Conservation (phyloP, 2,113 vertebrate species). For the Gymnobelideus leadbeateri region DNA sequence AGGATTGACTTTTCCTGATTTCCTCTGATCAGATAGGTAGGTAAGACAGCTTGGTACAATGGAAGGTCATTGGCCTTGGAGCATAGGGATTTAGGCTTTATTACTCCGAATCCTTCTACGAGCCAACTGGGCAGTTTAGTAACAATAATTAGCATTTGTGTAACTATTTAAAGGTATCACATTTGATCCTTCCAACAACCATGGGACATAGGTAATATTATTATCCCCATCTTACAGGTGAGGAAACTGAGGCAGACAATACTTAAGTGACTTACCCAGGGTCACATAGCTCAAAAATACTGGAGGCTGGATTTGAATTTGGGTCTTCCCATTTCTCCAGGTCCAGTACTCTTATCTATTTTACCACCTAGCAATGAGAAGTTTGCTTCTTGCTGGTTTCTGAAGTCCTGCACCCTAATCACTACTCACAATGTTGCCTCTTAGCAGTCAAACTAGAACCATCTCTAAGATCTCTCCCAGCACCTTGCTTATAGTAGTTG, state of each 20-base stretch:
- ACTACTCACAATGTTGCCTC: background rate
- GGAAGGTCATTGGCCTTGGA: background rate
- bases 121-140: background rate
- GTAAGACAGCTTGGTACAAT: background rate
- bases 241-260: background rate
- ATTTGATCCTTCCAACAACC: background rate
- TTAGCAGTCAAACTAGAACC: background rate
- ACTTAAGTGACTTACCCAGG: background rate
- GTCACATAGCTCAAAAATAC: background rate
- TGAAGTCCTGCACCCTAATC: background rate
- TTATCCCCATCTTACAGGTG: background rate
- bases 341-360: background rate
- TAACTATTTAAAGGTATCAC: background rate
- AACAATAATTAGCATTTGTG: background rate
- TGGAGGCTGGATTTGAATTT: background rate
- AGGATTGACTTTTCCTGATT: background rate
- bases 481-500: background rate
- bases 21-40: background rate
- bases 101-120: background rate
- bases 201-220: background rate
- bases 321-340: background rate
- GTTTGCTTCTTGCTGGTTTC: background rate
- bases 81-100: background rate
- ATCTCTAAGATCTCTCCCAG: background rate
- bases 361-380: background rate